Conservation (phyloP, 2,113 vertebrate species). For the Psammodynastes pulverulentus region DNA sequence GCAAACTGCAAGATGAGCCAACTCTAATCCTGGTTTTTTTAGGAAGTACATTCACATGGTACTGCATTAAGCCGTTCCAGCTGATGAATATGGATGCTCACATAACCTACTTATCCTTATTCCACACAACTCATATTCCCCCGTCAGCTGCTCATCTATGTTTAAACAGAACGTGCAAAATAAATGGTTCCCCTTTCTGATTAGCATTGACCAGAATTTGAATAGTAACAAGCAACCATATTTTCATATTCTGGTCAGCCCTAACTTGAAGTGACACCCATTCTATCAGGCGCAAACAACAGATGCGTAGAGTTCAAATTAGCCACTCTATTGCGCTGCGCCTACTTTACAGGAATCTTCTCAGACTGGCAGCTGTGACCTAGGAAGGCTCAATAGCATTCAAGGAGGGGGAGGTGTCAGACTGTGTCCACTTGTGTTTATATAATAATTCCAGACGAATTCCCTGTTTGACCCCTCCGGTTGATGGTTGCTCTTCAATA, state of each 20-base stretch:
- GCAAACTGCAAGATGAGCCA: not conserved
- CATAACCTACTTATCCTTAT: not conserved
- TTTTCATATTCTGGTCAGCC: not conserved
- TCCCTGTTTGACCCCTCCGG: not conserved
- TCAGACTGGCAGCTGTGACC: not conserved
- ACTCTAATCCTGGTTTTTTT: not conserved
- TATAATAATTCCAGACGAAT: not conserved
- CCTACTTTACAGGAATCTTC: not conserved
- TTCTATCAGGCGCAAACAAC: not conserved
- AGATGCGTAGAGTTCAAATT: not conserved
- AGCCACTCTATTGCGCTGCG: not conserved
- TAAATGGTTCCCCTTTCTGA: not conserved
- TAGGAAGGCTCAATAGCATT: not conserved
- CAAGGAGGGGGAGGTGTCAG: not conserved
- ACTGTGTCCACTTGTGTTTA: not conserved
- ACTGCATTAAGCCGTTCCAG: not conserved
- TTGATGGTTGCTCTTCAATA: not conserved
- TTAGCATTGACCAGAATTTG: not conserved
- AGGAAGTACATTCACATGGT: not conserved
- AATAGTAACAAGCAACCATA: not conserved
- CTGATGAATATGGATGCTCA: not conserved
- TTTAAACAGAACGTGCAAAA: not conserved
- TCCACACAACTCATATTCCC: not conserved
- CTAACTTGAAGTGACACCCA: not conserved
- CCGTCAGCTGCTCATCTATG: not conserved